Evolutionary conservation across 2,888 invertebrate genomes (phyloP).

Genomic region (Hermaeophaga mercurialis): DNA sequence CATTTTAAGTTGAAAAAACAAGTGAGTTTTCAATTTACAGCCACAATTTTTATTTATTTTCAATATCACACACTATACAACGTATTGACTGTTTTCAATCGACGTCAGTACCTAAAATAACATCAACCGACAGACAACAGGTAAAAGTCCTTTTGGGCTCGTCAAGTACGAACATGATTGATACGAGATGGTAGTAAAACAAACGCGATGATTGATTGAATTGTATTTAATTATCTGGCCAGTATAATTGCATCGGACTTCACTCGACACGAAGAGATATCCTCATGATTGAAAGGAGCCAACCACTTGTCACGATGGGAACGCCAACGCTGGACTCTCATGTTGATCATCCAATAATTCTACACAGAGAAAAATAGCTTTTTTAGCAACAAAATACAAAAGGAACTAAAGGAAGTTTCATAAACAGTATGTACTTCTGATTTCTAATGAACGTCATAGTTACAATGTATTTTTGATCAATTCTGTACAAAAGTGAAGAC

Average conservation of each 20-base stretch:
- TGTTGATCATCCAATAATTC: neutral
- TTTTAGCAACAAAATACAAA: too few relatives aligned
- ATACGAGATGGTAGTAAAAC: conserved; percentile 44
- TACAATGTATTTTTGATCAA: too few relatives aligned
- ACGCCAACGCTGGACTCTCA: conserved; percentile 10
- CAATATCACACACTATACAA: too few relatives aligned
- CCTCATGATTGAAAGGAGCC: conserved; percentile 32
- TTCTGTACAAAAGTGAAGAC: too few relatives aligned
- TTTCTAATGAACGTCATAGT: too few relatives aligned
- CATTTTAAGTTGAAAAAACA: too few relatives aligned
- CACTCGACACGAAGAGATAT: conserved; percentile 30
- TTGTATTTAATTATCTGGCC: conserved; percentile 44
- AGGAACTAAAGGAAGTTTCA: too few relatives aligned
- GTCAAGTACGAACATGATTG: conserved; percentile 44
- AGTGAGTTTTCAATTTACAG: too few relatives aligned
- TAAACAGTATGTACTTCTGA: too few relatives aligned
- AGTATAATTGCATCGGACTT: conserved; percentile 34
- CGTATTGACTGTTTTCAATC: too few relatives aligned
- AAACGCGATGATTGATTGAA: conserved; percentile 46
- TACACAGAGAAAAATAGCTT: too few relatives aligned
- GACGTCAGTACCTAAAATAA: conserved; percentile 1
- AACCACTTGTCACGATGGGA: conserved; percentile 30
- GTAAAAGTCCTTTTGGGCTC: conserved; percentile 42
- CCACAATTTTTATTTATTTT: too few relatives aligned
- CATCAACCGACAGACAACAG: conserved; percentile 29